phyloP scores from a whole-genome alignment of 2,797 vertebrate genomes.

The Toxotes lorentzi region DNA sequence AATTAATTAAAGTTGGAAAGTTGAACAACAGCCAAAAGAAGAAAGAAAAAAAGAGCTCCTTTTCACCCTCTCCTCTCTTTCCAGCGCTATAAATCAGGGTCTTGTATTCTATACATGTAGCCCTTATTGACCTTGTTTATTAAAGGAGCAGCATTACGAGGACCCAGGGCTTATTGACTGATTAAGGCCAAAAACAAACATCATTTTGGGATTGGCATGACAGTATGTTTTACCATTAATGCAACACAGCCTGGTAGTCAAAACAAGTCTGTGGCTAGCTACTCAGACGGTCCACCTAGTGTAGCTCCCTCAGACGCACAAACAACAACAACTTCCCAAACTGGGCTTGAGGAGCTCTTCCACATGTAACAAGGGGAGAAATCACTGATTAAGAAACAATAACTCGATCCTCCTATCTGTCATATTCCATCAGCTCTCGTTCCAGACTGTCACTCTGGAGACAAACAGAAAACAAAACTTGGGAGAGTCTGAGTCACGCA shows the following conservation, averaged over 20 bases:
- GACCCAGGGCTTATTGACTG: constrained; percentile 67
- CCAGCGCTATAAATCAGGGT: constrained; percentile 79
- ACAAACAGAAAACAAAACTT: constrained; percentile 34
- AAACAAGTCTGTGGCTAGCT: constrained; percentile 52
- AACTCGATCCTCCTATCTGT: constrained; percentile 14
- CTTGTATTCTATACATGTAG: constrained; percentile 78
- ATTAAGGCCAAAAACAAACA: constrained; percentile 81
- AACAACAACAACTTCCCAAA: constrained; percentile 29
- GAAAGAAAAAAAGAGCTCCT: constrained; percentile 46
- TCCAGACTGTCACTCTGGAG: constrained; percentile 40
- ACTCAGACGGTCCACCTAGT: constrained; percentile 21
- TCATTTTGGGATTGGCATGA: constrained; percentile 70
- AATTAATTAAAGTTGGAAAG: constrained; percentile 86
- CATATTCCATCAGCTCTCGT: constrained; percentile 7
- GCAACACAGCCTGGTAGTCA: constrained; percentile 52
- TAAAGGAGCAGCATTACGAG: constrained; percentile 67
- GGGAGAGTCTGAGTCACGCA: constrained; percentile 42
- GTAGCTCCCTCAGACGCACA: constrained; percentile 29
- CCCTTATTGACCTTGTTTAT: constrained; percentile 73
- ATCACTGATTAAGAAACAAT: constrained; percentile 24
- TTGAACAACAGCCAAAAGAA: constrained; percentile 80
- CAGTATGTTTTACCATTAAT: constrained; percentile 60
- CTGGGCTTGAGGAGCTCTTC: neutral
- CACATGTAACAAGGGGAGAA: constrained; percentile 16
- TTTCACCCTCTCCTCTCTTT: constrained; percentile 54